Evolutionary conservation across 2,113 vertebrate genomes (phyloP).

Genomic region (Tautogolabrus adspersus): DNA sequence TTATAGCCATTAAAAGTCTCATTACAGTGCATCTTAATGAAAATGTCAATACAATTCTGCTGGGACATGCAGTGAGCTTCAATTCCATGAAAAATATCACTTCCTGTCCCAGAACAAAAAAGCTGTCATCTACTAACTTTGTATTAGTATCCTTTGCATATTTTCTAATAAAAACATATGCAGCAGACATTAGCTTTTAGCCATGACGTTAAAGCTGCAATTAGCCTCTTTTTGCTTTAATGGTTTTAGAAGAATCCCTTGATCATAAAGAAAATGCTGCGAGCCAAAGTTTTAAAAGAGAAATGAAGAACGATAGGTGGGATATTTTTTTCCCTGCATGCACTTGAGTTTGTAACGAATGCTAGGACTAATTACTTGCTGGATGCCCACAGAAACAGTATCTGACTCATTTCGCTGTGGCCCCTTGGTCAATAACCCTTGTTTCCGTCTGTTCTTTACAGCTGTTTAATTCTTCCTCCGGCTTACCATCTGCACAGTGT

Average conservation of each 20-base stretch:
- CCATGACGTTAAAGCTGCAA: background rate
- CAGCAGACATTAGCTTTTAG: background rate
- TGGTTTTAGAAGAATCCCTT: background rate
- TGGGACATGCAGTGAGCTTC: background rate
- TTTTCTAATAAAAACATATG: too few relatives aligned
- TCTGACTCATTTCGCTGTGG: background rate
- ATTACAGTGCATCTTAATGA: background rate
- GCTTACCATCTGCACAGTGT: slow-evolving; percentile 94
- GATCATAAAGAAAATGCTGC: background rate
- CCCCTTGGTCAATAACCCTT: background rate
- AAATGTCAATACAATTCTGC: background rate
- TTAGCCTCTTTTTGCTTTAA: background rate
- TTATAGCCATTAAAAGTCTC: background rate
- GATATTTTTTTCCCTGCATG: background rate
- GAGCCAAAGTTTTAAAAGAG: background rate
- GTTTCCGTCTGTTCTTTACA: slow-evolving; percentile 1
- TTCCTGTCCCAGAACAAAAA: too few relatives aligned
- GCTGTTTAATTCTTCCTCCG: background rate
- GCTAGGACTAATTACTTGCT: background rate
- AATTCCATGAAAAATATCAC: background rate
- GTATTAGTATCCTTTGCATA: too few relatives aligned
- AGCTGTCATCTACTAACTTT: background rate
- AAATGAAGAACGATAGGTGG: background rate
- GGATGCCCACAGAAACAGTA: background rate
- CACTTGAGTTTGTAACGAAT: background rate